phyloP scores from a whole-genome alignment of 2,113 vertebrate species.

The Istiophorus platypterus region DNA sequence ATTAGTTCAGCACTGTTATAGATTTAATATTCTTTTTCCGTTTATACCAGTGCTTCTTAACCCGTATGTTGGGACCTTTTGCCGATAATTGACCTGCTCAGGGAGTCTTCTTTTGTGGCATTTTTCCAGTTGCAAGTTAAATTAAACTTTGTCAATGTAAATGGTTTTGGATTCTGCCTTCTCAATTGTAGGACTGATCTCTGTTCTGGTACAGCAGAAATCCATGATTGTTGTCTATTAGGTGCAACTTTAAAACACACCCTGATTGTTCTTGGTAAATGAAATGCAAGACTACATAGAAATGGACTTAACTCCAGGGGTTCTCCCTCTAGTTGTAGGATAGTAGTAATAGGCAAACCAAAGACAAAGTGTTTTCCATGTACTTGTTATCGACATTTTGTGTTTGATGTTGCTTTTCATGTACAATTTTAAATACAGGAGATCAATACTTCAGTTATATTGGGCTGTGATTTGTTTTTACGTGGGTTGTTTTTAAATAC shows the following conservation, averaged over 20 bases:
- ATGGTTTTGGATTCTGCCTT: constrained; percentile 1
- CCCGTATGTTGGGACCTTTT: background rate
- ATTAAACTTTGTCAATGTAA: background rate
- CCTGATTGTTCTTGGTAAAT: background rate
- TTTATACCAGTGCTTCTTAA: background rate
- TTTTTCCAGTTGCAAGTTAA: constrained; percentile 29
- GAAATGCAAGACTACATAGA: background rate
- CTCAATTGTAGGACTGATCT: background rate
- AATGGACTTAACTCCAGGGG: background rate
- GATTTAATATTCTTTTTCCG: background rate
- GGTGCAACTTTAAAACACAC: background rate
- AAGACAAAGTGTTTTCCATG: constrained; percentile 15
- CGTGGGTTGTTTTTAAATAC: constrained; percentile 27
- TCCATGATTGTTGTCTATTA: background rate
- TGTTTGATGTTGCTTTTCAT: background rate
- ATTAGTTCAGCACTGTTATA: background rate
- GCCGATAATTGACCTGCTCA: constrained; percentile 18
- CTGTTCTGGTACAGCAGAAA: background rate
- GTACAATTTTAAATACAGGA: constrained; percentile 15
- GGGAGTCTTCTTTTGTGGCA: constrained; percentile 27
- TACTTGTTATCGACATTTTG: background rate
- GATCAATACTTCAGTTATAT: background rate
- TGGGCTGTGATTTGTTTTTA: constrained; percentile 43
- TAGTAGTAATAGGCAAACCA: background rate
- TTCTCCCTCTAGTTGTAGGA: background rate